phyloP scores from a whole-genome alignment of 2,113 vertebrate genomes.

The Athene cunicularia region DNA sequence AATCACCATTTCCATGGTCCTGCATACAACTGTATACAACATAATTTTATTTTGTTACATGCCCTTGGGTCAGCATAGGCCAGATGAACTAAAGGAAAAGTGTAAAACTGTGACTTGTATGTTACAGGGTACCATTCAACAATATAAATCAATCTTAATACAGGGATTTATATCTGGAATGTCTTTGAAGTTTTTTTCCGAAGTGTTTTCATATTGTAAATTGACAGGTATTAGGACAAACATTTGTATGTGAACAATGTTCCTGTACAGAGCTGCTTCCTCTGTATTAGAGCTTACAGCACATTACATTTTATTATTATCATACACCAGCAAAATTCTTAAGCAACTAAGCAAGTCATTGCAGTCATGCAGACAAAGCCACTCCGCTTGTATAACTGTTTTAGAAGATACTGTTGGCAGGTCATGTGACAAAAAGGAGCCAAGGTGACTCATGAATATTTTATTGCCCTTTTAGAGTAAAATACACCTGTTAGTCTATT shows the following conservation, averaged over 20 bases:
- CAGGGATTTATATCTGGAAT: conserved; percentile 4
- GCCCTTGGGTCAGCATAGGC: neutral
- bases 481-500: neutral
- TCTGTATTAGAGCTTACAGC: neutral
- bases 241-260: neutral
- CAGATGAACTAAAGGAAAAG: neutral
- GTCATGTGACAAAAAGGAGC: neutral
- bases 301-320: conserved; percentile 37
- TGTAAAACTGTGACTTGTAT: neutral
- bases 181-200: neutral
- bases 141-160: neutral
- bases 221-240: conserved; percentile 25
- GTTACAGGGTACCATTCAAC: neutral
- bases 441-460: neutral
- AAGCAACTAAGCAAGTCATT: neutral
- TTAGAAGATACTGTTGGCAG: neutral
- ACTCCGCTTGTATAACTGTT: neutral
- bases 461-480: neutral
- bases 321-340: conserved; percentile 4
- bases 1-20: neutral
- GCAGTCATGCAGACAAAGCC: neutral
- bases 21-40: neutral
- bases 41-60: neutral
- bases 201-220: conserved; percentile 4
- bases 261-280: neutral